Conservation (phyloP, 2,888 invertebrate genomes). For the Rhodophaea formosa region DNA sequence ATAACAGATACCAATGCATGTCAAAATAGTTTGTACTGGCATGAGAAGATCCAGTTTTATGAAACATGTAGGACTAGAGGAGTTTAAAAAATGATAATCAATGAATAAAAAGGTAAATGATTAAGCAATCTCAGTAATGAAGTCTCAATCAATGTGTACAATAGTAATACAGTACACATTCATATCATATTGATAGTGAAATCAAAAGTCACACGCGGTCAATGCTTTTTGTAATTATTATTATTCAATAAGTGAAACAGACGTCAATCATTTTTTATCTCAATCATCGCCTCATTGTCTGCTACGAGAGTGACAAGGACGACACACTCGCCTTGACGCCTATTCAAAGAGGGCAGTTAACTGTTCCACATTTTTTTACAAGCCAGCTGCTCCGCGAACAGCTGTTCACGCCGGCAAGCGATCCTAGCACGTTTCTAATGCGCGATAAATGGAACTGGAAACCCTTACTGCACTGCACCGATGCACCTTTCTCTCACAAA, state of each 20-base stretch:
- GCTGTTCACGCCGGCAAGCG: conserved; percentile 73
- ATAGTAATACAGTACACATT: not conserved
- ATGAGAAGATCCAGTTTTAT: too few species aligned
- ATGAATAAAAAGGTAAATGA: not conserved
- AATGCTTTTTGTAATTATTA: conserved; percentile 32
- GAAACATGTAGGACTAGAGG: too few species aligned
- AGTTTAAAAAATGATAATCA: too few species aligned
- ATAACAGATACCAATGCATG: too few species aligned
- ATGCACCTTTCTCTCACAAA: conserved; percentile 7
- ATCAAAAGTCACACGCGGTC: conserved; percentile 30
- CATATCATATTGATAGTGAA: conserved; percentile 25
- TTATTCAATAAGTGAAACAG: conserved; percentile 31
- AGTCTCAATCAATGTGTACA: not conserved
- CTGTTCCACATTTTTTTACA: conserved; percentile 72
- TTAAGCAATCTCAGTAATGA: not conserved
- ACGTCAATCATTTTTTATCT: conserved; percentile 38
- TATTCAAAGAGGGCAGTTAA: conserved; percentile 64
- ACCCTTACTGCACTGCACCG: too few species aligned
- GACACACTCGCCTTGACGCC: conserved; percentile 42
- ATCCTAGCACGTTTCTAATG: conserved; percentile 28
- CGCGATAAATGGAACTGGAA: not conserved
- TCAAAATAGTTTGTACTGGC: too few species aligned
- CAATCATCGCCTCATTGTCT: conserved; percentile 39
- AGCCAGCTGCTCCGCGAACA: conserved; percentile 75
- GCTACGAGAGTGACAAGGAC: conserved; percentile 55